Evolutionary conservation across 2,113 vertebrate species (phyloP).

Genomic region (Scartelaos histophorus): DNA sequence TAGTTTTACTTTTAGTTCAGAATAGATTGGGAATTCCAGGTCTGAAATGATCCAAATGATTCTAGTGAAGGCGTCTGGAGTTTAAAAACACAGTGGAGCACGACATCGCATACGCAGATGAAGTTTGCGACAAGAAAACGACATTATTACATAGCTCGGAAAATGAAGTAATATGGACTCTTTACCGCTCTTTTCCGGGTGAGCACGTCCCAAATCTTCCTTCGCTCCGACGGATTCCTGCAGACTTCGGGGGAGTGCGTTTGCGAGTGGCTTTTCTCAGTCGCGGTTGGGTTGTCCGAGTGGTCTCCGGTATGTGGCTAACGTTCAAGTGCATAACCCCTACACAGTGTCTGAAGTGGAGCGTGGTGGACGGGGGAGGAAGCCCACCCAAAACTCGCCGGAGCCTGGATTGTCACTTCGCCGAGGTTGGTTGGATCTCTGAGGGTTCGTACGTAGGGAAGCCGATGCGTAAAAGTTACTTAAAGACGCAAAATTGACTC

Average conservation of each 20-base stretch:
- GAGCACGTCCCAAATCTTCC: neutral
- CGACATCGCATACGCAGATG: no score
- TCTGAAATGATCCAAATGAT: no score
- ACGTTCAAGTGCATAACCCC: constrained; percentile 58
- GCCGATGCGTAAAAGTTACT: neutral
- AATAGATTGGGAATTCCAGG: no score
- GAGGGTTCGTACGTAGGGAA: no score
- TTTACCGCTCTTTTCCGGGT: neutral
- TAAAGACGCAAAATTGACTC: no score
- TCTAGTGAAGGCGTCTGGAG: no score
- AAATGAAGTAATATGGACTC: no score
- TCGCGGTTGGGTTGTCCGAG: constrained; percentile 18
- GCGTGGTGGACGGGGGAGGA: constrained; percentile 44
- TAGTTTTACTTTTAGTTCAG: no score
- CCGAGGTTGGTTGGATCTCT: constrained; percentile 13
- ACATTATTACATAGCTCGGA: no score
- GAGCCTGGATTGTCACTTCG: constrained; percentile 29
- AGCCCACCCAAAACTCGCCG: constrained; percentile 25
- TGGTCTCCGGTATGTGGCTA: constrained; percentile 49
- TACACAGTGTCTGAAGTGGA: constrained; percentile 46
- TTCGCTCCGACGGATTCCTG: neutral
- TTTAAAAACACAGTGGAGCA: no score
- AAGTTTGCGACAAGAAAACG: no score
- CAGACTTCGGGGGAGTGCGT: constrained; percentile 10
- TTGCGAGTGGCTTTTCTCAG: constrained; percentile 21